Evolutionary conservation across 2,888 invertebrate genomes (phyloP), one percentile per base, ranked within the genome.

Genomic region (Patella caerulea): DNA sequence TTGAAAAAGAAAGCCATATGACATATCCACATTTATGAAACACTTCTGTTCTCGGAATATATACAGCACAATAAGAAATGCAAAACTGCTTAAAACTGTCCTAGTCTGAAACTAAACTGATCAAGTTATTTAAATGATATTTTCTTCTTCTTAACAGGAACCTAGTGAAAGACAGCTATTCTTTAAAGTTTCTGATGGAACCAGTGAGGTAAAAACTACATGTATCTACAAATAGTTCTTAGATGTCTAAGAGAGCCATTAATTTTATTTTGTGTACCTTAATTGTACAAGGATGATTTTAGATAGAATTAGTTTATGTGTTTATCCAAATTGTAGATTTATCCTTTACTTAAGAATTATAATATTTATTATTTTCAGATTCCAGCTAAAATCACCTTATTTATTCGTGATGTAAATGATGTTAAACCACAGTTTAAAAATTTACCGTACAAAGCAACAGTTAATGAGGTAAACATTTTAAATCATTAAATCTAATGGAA

Each of bases 391-490:
- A 87, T 92, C 14, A 90, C 90, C 0, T 84, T 92, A 53, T 89
- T 90, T 71, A 87, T 92, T 14, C 86, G 86, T 52, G 93, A 93
- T 84, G 92, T 93, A 65, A 93, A 93, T 85, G 93, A 93, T 85
- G 91, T 92, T 93, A 95, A 94, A 5, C 98, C 98, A 56, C 94
- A 93, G 77, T 98, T 98, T 90, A 80, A 79, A 71, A 82, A 84
- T 69, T 72, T 78, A 7, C 83, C 85, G 65, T 91, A 90, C 81
- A 86, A 86, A 73, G 85, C 85, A 14, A 84, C 86, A 19, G 86
- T 91, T 1, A 78, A 80, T 55, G 91, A 91, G 88, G 89, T 89
- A 77, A 77, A 78, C 34, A 54, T 65, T 24, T 54, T 1, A 76
- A 59, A n/a, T 19, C 56, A 29, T 45, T 45, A 45, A 24, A 74